These are phyloP conservation scores for Toxostoma redivivum DNA, from an alignment of 2,113 vertebrate species.

Conservation along the genomic window DNA sequence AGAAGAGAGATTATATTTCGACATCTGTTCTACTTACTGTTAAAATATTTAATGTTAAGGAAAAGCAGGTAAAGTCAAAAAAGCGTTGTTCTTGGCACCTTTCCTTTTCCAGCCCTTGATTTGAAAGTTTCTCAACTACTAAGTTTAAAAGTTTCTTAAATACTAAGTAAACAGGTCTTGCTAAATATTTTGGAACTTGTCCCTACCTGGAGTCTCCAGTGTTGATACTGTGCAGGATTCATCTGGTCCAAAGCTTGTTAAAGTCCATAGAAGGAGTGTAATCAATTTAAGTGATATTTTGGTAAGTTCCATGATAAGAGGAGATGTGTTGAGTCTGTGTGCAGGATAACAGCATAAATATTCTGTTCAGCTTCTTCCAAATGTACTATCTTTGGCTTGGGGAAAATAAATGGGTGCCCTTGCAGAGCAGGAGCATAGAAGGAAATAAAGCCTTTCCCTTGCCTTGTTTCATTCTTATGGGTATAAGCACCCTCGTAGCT, in stretches of 20 bases:
- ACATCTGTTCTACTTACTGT: not conserved
- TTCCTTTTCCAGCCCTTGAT: not conserved
- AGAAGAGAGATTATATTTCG: not conserved
- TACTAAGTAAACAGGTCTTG: not conserved
- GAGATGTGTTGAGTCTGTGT: not conserved
- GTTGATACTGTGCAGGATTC: not conserved
- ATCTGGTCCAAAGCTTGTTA: not conserved
- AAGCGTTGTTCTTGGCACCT: not conserved
- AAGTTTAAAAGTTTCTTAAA: not conserved
- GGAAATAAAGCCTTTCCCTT: not conserved
- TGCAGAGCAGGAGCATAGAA: not conserved
- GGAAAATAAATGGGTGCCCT: not conserved
- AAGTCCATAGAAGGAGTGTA: not conserved
- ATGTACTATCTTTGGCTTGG: not conserved
- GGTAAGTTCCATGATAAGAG: not conserved
- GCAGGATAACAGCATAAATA: not conserved
- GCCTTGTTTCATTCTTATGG: not conserved
- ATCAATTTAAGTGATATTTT: not conserved
- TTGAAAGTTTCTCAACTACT: not conserved
- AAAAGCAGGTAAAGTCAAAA: constrained; percentile 23
- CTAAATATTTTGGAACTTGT: not conserved
- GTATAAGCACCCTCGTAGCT: not conserved
- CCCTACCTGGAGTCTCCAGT: not conserved
- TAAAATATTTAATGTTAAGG: not conserved
- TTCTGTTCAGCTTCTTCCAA: not conserved